Conservation (phyloP, 2,113 vertebrate species). For the Nycticorax nycticorax region DNA sequence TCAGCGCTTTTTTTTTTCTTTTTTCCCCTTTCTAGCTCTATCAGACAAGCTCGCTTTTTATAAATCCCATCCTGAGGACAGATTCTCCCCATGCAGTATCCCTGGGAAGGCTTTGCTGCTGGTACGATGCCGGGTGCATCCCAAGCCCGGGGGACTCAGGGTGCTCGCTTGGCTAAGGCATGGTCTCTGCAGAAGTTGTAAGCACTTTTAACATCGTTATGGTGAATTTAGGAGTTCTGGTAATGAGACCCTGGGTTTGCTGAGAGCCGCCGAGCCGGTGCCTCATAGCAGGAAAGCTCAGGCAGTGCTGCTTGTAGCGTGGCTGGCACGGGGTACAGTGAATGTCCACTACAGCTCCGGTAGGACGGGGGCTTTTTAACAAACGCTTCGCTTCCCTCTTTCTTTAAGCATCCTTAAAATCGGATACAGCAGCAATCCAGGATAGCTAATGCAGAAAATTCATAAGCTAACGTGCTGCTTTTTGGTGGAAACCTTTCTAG, state of each 20-base stretch:
- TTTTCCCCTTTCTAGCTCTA: background rate
- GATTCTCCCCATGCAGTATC: background rate
- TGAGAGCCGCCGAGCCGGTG: background rate
- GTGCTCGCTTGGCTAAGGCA: background rate
- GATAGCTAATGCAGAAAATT: background rate
- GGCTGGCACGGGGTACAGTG: background rate
- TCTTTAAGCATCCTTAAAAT: background rate
- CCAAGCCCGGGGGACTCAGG: fast-evolving
- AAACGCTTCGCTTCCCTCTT: background rate
- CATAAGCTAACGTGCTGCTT: background rate
- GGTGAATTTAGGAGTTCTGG: background rate
- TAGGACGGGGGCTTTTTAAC: background rate
- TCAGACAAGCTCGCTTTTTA: background rate
- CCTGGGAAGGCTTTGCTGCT: background rate
- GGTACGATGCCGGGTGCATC: fast-evolving
- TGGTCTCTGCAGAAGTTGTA: fast-evolving
- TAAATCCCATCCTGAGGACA: background rate
- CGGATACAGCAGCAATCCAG: background rate
- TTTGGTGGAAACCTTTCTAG: background rate
- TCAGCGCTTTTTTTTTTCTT: background rate
- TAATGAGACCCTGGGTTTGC: background rate
- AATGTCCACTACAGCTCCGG: background rate
- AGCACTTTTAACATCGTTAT: background rate
- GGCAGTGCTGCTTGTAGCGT: background rate
- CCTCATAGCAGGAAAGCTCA: background rate